Conservation (phyloP, 2,888 invertebrate genomes). For the Troides aeacus region DNA sequence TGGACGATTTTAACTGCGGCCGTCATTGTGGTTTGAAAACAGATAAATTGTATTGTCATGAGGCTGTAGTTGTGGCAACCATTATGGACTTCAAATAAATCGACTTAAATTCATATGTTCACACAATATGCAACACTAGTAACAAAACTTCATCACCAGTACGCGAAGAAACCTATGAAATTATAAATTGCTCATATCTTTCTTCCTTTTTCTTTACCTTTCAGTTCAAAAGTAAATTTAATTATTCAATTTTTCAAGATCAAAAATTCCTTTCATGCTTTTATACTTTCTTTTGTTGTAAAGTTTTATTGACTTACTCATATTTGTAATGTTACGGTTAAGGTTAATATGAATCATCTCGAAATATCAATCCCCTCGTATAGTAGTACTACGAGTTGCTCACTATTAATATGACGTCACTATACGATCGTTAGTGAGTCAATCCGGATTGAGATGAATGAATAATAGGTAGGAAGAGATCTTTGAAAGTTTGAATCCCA, state of each 20-base stretch:
- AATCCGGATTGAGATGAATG: slow-evolving; percentile 49
- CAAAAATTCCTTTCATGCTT: background rate
- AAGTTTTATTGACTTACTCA: background rate
- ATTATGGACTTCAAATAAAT: background rate
- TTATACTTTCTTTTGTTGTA: background rate
- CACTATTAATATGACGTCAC: slow-evolving; percentile 58
- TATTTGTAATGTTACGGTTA: slow-evolving; percentile 5
- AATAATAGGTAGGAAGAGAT: slow-evolving; percentile 40
- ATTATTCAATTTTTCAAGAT: background rate
- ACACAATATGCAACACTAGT: background rate
- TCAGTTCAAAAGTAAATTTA: background rate
- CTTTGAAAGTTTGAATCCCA: slow-evolving; percentile 31
- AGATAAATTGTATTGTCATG: background rate
- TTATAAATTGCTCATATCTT: background rate
- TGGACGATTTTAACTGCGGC: slow-evolving; percentile 15
- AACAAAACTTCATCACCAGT: no score
- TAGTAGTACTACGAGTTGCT: slow-evolving; percentile 45
- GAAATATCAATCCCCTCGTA: slow-evolving; percentile 37
- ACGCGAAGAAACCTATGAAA: background rate
- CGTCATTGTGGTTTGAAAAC: background rate
- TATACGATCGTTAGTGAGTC: slow-evolving; percentile 53
- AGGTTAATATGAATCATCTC: slow-evolving; percentile 49
- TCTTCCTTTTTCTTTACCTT: background rate
- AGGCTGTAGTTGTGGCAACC: background rate
- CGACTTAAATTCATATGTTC: background rate